Conservation (phyloP, 2,113 vertebrate species). For the Gavia stellata region DNA sequence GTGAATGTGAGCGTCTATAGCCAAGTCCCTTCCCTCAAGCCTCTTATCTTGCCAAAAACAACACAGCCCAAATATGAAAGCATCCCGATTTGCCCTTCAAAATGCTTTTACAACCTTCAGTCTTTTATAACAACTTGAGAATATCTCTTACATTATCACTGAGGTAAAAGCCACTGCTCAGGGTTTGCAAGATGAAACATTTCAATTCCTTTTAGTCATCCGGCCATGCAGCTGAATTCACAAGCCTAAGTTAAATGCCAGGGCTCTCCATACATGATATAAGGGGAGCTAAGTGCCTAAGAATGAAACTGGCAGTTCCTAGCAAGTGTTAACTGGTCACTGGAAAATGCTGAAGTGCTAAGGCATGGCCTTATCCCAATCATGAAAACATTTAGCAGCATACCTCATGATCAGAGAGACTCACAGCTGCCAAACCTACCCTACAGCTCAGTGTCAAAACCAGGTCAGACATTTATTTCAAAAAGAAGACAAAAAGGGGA, state of each 20-base stretch:
- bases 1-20: not conserved
- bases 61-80: not conserved
- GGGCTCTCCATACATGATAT: not conserved
- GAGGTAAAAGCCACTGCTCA: not conserved
- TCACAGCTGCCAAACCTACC: not conserved
- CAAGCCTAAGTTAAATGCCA: not conserved
- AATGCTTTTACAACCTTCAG: not conserved
- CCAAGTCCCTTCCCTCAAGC: conserved; percentile 8
- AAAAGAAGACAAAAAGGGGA: not conserved
- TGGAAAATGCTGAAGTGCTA: not conserved
- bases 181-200: not conserved
- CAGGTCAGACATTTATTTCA: not conserved
- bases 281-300: not conserved
- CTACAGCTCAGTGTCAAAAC: not conserved
- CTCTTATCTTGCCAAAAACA: not conserved
- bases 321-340: not conserved
- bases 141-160: not conserved
- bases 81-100: not conserved
- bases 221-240: not conserved
- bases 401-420: not conserved
- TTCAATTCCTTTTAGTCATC: not conserved
- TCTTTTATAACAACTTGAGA: not conserved
- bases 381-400: not conserved
- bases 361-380: not conserved
- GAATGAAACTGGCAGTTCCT: not conserved